Conservation (phyloP, 2,888 invertebrate species). For the Bembecia ichneumoniformis region DNA sequence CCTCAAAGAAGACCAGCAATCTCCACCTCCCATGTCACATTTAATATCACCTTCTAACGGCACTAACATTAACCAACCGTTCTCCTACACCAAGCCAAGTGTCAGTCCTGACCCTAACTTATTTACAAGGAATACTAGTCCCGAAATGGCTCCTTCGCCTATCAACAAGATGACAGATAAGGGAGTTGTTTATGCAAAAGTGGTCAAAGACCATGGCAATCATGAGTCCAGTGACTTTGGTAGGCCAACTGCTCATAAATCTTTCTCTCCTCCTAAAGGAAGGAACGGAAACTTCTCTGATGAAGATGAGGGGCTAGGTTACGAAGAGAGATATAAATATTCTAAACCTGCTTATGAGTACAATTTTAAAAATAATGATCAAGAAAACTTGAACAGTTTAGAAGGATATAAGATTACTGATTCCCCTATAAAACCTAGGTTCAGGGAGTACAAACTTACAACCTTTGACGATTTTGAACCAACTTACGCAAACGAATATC, state of each 20-base stretch:
- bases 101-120: slow-evolving; percentile 64
- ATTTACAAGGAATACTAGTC: slow-evolving; percentile 57
- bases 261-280: slow-evolving; percentile 56
- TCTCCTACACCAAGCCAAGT: slow-evolving; percentile 82
- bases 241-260: slow-evolving; percentile 69
- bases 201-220: slow-evolving; percentile 66
- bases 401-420: slow-evolving; percentile 64
- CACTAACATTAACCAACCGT: slow-evolving; percentile 82
- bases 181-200: slow-evolving; percentile 84
- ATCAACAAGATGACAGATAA: slow-evolving; percentile 67
- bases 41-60: slow-evolving; percentile 75
- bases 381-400: slow-evolving; percentile 50
- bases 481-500: slow-evolving; percentile 59
- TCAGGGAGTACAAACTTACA: slow-evolving; percentile 71
- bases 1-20: slow-evolving; percentile 78
- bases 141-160: slow-evolving; percentile 57
- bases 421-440: slow-evolving; percentile 76
- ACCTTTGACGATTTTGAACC: slow-evolving; percentile 66
- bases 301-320: slow-evolving; percentile 85
- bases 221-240: slow-evolving; percentile 29
- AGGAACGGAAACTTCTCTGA: slow-evolving; percentile 75
- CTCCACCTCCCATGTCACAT: slow-evolving; percentile 76
- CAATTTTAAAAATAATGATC: slow-evolving; percentile 62
- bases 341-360: slow-evolving; percentile 48
- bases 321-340: slow-evolving; percentile 73